phyloP scores from a whole-genome alignment of 1,140 invertebrate genomes.

The Ceratosolen solmsi region DNA sequence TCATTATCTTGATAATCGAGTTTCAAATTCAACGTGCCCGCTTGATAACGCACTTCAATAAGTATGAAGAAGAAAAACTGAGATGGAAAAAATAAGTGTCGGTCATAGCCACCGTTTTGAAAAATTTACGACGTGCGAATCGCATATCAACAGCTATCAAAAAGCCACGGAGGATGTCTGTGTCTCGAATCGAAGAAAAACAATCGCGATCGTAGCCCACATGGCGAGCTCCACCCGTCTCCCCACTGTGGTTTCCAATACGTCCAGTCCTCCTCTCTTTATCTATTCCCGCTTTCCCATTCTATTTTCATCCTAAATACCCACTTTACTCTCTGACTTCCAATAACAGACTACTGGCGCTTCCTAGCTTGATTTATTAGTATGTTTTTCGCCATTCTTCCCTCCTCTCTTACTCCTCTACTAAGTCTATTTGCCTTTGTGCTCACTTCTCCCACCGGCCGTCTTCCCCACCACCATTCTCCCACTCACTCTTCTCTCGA shows the following conservation, averaged over 20 bases:
- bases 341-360: slow-evolving; percentile 12
- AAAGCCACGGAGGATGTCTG: neutral
- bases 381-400: slow-evolving; percentile 57
- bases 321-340: neutral
- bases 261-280: slow-evolving; percentile 5
- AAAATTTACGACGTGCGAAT: slow-evolving; percentile 13
- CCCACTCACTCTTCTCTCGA: too few species aligned
- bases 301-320: slow-evolving; percentile 15
- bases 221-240: neutral
- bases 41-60: too few species aligned
- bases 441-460: neutral
- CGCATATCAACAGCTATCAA: neutral
- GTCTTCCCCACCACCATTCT: neutral
- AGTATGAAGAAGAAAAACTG: neutral
- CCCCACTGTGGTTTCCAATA: neutral
- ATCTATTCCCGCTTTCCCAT: slow-evolving; percentile 1
- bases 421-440: neutral
- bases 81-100: neutral
- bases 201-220: slow-evolving; percentile 5
- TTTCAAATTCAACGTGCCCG: too few species aligned
- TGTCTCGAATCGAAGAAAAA: neutral
- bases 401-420: slow-evolving; percentile 29
- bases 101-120: neutral
- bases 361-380: slow-evolving; percentile 62
- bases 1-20: neutral